Conservation (phyloP, 2,113 vertebrate species). For the Microcebus tavaratra region DNA sequence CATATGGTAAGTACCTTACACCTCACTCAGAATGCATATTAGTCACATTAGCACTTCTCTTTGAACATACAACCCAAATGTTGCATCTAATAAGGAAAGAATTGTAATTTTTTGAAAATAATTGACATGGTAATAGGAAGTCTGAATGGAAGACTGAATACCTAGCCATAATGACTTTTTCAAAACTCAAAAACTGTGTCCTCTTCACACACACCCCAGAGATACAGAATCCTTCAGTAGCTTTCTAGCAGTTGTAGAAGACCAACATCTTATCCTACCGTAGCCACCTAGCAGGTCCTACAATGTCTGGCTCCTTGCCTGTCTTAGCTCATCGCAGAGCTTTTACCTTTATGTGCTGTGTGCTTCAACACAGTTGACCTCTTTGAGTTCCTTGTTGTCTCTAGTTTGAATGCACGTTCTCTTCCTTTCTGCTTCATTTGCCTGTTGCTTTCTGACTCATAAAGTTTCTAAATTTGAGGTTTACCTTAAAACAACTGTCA, state of each 20-base stretch:
- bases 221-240: not conserved
- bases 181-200: not conserved
- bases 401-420: not conserved
- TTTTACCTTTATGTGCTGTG: not conserved
- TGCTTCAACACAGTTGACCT: not conserved
- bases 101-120: not conserved
- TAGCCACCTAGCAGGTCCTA: not conserved
- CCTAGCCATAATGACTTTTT: not conserved
- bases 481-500: not conserved
- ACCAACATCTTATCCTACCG: not conserved
- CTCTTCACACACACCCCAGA: not conserved
- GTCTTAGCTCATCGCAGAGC: not conserved
- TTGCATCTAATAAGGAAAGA: not conserved
- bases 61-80: not conserved
- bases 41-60: not conserved
- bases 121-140: not conserved
- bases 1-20: conserved; percentile 89
- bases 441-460: not conserved
- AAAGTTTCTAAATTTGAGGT: not conserved
- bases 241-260: not conserved
- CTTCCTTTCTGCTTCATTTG: not conserved
- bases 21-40: not conserved
- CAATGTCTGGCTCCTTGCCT: not conserved
- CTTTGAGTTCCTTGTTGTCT: not conserved
- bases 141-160: not conserved